Evolutionary conservation across 2,888 invertebrate genomes (phyloP), one percentile per base, ranked within the genome.

Genomic region (Dione juno): DNA sequence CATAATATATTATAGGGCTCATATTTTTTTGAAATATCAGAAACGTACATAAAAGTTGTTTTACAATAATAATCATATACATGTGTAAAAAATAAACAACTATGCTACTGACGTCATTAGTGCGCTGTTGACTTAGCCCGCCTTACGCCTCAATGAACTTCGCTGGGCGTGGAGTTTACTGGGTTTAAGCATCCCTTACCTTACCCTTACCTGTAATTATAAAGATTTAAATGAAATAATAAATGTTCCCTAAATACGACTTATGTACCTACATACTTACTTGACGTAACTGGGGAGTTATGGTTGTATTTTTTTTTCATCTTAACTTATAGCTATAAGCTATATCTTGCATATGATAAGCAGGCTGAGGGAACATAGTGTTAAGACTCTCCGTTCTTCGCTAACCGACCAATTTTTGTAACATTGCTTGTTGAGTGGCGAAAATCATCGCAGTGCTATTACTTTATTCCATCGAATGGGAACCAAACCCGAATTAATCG

Each of bases 91-190:
- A 48, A 37, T 13, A 35, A 52, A 14, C 6, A 57, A 52, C 59
- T 19, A 16, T 53, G 84, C 88, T 85, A 78, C 81, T 92, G 92
- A 92, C 91, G 92, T 92, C 92, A 92, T 89, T 88, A 89, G 84
- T 76, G 76, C 80, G 77, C 74, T 92, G 92, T 93, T 92, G 87
- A 88, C 88, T 82, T 78, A 89, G 81, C 86, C 90, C 91, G 90
- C 91, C 90, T 88, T 87, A 82, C 82, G 80, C 79, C 77, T 89
- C 87, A 90, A 90, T 88, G 83, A 79, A 68, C 63, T 43, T 16
- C 13, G 80, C 82, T 86, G 88, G 90, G 89, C 88, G 89, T 86
- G 85, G 84, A 75, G 68, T 73, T 73, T 74, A 71, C 72, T 48
- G 67, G 59, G 63, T 61, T 65, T 69, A 48, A 65, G 59, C 48